Base-by-base conservation (phyloP, 2,797 vertebrate genomes). In the Xyrichtys novacula region DNA sequence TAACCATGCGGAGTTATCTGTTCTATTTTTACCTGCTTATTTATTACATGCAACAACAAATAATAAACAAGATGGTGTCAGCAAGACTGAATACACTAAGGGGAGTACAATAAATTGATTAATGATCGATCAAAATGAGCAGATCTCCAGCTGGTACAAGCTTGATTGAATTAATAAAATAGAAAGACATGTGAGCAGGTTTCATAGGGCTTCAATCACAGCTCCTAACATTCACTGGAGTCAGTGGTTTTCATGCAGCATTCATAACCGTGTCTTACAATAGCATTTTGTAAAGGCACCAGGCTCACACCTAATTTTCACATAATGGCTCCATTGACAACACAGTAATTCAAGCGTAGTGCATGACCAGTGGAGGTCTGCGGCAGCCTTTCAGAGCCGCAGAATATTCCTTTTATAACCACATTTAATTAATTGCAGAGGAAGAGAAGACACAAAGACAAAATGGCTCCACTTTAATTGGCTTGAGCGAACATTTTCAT, bases 401-500 rank as follows among this genome's bases (percentile, higher is more conserved):
- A 71, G 84, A 88, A 87, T 77, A 79, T 89, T 74, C 78, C 78
- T 91, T 92, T 92, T 89, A 90, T 91, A 90, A 85, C 89, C 85
- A 80, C 84, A 71, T 91, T 86, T 91, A 92, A 93, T 94, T 92
- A 92, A 93, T 93, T 89, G 91, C 88, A 80, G 80, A 77, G 87
- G 86, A 91, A 83, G 83, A 61, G 83, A 71, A 85, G 81, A 88
- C 88, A 90, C 89, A 87, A 91, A 92, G 93, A 93, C 90, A 83
- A 93, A 92, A 92, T 89, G 85, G 84, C 81, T 83, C 57, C 16
- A 63, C 82, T 90, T 92, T 92, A 92, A 93, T 94, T 90, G 91
- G 88, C 89, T 93, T 91, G 91, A 91, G 78, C 78, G 88, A 90
- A 91, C 85, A 88, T 75, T 91, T 92, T 90, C 88, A 90, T 94